Evolutionary conservation across 2,113 vertebrate species (phyloP).

Genomic region (Hipposideros armiger): DNA sequence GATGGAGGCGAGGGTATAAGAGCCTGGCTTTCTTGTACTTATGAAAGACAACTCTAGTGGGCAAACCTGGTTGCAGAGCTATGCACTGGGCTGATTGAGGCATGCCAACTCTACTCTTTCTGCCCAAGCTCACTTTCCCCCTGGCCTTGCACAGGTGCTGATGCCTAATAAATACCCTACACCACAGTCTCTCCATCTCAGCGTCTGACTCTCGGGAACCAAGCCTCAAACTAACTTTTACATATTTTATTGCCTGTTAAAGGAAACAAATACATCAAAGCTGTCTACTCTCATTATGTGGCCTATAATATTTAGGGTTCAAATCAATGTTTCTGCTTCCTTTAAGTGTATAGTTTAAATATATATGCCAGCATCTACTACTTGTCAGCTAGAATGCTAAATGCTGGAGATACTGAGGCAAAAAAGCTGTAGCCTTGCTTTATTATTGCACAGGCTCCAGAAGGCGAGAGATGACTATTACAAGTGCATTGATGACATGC

Average conservation of each 20-base stretch:
- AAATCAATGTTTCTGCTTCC: constrained; percentile 1
- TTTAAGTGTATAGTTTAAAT: constrained; percentile 43
- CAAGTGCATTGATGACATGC: neutral
- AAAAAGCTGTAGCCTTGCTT: neutral
- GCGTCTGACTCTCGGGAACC: neutral
- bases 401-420: neutral
- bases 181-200: neutral
- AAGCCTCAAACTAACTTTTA: neutral
- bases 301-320: neutral
- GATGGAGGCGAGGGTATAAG: neutral
- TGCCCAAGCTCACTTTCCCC: neutral
- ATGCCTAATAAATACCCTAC: constrained; percentile 37
- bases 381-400: neutral
- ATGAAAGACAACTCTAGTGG: neutral
- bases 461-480: neutral
- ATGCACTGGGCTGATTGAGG: neutral
- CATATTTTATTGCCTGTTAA: neutral
- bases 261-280: neutral
- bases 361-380: neutral
- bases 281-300: neutral
- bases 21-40: neutral
- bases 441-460: neutral
- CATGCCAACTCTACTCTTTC: neutral
- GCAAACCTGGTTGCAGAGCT: neutral
- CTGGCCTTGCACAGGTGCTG: neutral